A percentile compares a stretch with the other conserved stretches of the same genome.
Conservation (phyloP, 2,888 invertebrate genomes). For the Scaptomyza tumidula region DNA sequence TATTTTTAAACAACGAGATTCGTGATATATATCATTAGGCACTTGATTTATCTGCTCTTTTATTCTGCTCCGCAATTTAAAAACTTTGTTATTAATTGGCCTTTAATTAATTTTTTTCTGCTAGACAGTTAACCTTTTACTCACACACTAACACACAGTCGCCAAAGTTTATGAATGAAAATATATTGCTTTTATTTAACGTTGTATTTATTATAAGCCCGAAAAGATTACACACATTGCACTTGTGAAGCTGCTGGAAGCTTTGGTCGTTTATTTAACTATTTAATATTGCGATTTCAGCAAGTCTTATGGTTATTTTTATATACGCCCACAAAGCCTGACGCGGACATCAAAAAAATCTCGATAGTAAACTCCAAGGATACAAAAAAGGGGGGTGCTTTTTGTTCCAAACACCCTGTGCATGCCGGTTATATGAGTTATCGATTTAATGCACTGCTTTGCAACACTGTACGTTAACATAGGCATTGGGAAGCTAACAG, state of each 20-base stretch:
- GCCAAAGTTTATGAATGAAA: slow-evolving; percentile 14
- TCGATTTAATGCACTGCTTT: slow-evolving; percentile 23
- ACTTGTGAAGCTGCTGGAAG: background rate
- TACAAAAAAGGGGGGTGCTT: slow-evolving; percentile 57
- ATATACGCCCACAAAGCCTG: slow-evolving; percentile 52
- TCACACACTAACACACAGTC: slow-evolving; percentile 13
- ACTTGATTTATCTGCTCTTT: background rate
- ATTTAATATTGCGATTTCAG: slow-evolving; percentile 28
- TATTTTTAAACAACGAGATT: background rate
- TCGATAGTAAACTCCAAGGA: slow-evolving; percentile 71
- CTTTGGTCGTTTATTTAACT: slow-evolving; percentile 15
- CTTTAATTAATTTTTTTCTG: slow-evolving; percentile 7
- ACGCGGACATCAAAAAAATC: slow-evolving; percentile 54
- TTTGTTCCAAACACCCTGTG: slow-evolving; percentile 37
- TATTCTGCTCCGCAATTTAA: slow-evolving; percentile 1
- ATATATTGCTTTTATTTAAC: slow-evolving; percentile 17
- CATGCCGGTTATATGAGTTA: slow-evolving; percentile 34
- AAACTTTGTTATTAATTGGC: slow-evolving; percentile 16
- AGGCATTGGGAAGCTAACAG: slow-evolving; percentile 13
- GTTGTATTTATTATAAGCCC: slow-evolving; percentile 5
- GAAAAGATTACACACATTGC: slow-evolving; percentile 1
- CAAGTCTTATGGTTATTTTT: slow-evolving; percentile 39
- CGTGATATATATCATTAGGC: background rate
- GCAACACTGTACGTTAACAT: slow-evolving; percentile 23
- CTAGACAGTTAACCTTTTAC: slow-evolving; percentile 17